Evolutionary conservation across 2,113 vertebrate species (phyloP), one percentile per base, ranked within the genome.

Genomic region (Aegypius monachus): DNA sequence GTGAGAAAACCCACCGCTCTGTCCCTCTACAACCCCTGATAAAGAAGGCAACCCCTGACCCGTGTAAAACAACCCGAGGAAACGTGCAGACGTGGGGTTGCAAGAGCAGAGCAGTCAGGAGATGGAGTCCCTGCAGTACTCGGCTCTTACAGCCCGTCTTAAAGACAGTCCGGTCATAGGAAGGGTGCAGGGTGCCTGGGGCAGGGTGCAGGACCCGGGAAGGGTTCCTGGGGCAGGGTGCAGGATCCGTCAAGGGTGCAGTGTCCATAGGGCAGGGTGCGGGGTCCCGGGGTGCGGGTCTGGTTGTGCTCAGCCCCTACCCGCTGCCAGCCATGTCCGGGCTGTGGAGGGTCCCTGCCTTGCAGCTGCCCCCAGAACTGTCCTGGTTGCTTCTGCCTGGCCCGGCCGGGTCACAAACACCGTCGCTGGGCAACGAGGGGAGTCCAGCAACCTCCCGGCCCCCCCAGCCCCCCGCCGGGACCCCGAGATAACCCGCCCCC

Each of bases 251-350:
- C 18, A 11, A 23, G 17, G 34, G 16, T 34, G 50, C 31, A 48
- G 83, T 29, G 16, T 13, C 13, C 16, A 13, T 13, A 22, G 22
- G 34, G 8, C 3, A 6, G 66, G 43, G 26, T 27, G 22, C 29
- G 20, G 80, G 55, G 7, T 26, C 25, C 48, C 13, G 13, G 48
- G 48, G 23, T 50, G 48, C 48, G 38, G 38, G 38, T 13, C 96
- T 90, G 97, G 96, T 98, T 95, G 1, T 98, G 98, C 97, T 97
- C 84, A 98, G 92, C 42, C 97, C 86, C 6, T 97, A 93, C 88
- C 97, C 55, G 48, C 97, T 98, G 70, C 92, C 66, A 27, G 92
- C 94, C 29, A 81, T 98, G 90, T 92, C 91, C 36, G 93, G 95
- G 11, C 91, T 98, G 67, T 97, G 70, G 2, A 97, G 86, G 18